These are phyloP conservation scores for Phenganax marumi DNA, from an alignment of 92 coral and sea anemone genomes.

Conservation along the genomic window DNA sequence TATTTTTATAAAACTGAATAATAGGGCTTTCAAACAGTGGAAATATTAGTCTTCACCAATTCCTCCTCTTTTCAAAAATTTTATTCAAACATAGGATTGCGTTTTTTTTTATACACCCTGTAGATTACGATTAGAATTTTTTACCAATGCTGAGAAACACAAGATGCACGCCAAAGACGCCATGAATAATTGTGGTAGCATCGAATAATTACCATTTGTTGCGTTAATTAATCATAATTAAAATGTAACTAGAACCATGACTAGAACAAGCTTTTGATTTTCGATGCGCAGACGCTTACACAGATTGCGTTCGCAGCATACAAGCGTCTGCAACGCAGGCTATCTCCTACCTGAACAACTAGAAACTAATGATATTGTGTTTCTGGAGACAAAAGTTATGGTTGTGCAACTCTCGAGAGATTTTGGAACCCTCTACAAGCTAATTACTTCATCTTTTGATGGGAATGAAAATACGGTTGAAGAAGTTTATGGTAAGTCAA, in stretches of 20 bases:
- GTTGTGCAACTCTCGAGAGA: slow-evolving; percentile 43
- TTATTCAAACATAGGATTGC: no score
- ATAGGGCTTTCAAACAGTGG: no score
- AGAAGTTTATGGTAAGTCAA: slow-evolving; percentile 28
- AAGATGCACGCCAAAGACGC: not conserved
- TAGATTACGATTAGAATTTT: not conserved
- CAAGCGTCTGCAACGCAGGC: no score
- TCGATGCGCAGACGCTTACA: not conserved
- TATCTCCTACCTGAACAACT: slow-evolving; percentile 49
- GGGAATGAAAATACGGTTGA: not conserved
- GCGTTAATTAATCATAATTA: not conserved
- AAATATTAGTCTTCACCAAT: no score
- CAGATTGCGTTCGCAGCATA: not conserved
- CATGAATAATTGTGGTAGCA: not conserved
- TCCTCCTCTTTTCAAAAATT: no score
- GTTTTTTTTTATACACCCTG: no score
- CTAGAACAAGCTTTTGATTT: slow-evolving; percentile 1
- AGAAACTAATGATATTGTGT: slow-evolving; percentile 19
- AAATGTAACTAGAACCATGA: not conserved
- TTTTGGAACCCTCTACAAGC: slow-evolving; percentile 47
- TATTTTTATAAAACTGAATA: no score
- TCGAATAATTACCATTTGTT: not conserved
- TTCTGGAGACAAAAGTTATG: slow-evolving; percentile 44
- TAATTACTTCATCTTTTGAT: slow-evolving; percentile 26
- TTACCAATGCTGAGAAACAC: not conserved